Conservation (phyloP, 2,113 vertebrate species). For the Pycnonotus jocosus region DNA sequence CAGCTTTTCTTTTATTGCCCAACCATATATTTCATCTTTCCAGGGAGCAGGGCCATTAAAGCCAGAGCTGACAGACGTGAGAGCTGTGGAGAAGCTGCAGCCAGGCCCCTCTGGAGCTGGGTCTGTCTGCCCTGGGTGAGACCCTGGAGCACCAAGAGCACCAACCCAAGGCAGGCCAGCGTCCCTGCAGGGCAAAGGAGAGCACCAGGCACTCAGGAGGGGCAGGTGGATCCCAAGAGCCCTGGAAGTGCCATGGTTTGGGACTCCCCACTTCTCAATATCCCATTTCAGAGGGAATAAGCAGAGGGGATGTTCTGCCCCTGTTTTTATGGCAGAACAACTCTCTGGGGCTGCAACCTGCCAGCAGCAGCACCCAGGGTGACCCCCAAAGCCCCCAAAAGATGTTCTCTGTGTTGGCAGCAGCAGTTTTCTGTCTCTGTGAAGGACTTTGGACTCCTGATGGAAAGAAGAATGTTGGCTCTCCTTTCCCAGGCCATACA, state of each 20-base stretch:
- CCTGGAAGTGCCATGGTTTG: accelerated
- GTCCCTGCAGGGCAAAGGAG: accelerated
- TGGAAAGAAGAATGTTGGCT: neutral
- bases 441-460: neutral
- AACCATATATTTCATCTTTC: neutral
- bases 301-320: neutral
- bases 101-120: neutral
- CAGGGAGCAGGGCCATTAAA: neutral
- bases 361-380: neutral
- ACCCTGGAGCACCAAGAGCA: neutral
- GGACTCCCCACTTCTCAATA: accelerated
- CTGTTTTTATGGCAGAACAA: neutral
- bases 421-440: accelerated
- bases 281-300: neutral
- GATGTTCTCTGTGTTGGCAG: neutral
- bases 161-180: accelerated
- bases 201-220: neutral
- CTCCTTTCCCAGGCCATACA: neutral
- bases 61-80: neutral
- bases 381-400: neutral
- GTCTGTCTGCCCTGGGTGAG: accelerated
- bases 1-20: slow-evolving; percentile 19
- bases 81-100: neutral
- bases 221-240: neutral
- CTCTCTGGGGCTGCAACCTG: neutral